phyloP scores from a whole-genome alignment of 2,888 invertebrate species.

The Diadegma fenestrale region DNA sequence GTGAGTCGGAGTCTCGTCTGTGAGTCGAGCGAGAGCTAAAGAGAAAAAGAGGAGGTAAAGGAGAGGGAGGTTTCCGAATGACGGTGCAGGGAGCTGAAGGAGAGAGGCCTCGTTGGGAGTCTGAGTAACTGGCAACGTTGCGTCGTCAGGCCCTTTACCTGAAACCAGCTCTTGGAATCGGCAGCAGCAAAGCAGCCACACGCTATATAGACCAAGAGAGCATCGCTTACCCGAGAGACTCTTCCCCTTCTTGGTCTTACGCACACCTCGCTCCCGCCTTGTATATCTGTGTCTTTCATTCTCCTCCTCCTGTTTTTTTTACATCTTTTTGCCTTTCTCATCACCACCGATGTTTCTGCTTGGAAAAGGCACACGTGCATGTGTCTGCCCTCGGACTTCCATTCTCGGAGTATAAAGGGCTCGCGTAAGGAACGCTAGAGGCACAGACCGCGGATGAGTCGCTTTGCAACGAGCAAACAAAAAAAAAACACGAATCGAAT shows the following conservation, averaged over 20 bases:
- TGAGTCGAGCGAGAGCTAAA: slow-evolving; percentile 31
- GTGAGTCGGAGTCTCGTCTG: slow-evolving; percentile 30
- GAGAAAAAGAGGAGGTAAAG: slow-evolving; percentile 9
- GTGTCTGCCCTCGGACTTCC: background rate
- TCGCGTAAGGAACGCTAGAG: slow-evolving; percentile 18
- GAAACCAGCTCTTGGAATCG: slow-evolving; percentile 68
- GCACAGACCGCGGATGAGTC: slow-evolving; percentile 39
- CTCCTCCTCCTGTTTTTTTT: slow-evolving; percentile 1
- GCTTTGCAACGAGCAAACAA: slow-evolving; percentile 17
- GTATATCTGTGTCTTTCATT: background rate
- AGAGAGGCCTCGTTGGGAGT: slow-evolving; percentile 34
- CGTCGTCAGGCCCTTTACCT: slow-evolving; percentile 71
- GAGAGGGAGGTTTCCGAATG: slow-evolving; percentile 32
- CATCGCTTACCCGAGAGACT: slow-evolving; percentile 48
- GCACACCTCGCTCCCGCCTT: slow-evolving; percentile 34
- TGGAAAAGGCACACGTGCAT: slow-evolving; percentile 29
- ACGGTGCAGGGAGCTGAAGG: slow-evolving; percentile 9
- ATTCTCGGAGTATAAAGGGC: slow-evolving; percentile 20
- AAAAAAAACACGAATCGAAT: slow-evolving; percentile 13
- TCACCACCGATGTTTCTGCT: slow-evolving; percentile 17
- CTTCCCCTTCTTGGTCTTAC: slow-evolving; percentile 37
- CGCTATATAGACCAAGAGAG: slow-evolving; percentile 50
- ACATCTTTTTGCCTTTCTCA: slow-evolving; percentile 1
- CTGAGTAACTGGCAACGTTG: slow-evolving; percentile 72
- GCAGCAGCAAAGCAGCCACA: slow-evolving; percentile 47